phyloP scores from a whole-genome alignment of 1,140 invertebrate genomes.

The Drosophila pseudoobscura region DNA sequence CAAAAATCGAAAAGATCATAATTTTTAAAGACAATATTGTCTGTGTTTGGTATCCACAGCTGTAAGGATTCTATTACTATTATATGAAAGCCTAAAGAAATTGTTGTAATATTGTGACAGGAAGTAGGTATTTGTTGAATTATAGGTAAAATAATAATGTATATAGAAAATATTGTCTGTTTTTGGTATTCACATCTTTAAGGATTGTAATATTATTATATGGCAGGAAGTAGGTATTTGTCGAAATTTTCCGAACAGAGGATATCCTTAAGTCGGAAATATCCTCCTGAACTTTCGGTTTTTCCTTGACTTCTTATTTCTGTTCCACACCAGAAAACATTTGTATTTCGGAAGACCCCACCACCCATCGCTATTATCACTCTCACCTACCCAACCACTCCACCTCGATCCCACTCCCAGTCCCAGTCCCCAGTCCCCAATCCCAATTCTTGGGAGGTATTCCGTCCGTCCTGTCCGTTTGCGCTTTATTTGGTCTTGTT shows the following conservation, averaged over 20 bases:
- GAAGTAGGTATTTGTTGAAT: no score
- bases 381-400: slow-evolving; percentile 9
- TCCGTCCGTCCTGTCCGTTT: slow-evolving; percentile 18
- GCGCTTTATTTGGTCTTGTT: slow-evolving; percentile 52
- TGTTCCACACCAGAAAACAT: slow-evolving; percentile 69
- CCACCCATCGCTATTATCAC: slow-evolving; percentile 36
- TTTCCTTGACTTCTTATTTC: slow-evolving; percentile 42
- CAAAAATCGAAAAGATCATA: no score
- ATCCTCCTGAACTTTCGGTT: neutral
- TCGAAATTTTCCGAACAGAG: neutral
- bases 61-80: no score
- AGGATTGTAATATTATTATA: no score
- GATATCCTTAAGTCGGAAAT: neutral
- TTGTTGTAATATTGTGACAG: no score
- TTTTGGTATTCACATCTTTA: no score
- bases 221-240: no score
- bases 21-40: no score
- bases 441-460: slow-evolving; percentile 10
- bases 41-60: no score
- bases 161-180: no score
- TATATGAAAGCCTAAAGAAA: no score
- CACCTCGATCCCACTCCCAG: neutral
- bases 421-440: neutral
- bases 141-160: no score
- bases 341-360: slow-evolving; percentile 58